Conservation (phyloP, 2,113 vertebrate genomes). For the Caranx ignobilis region DNA sequence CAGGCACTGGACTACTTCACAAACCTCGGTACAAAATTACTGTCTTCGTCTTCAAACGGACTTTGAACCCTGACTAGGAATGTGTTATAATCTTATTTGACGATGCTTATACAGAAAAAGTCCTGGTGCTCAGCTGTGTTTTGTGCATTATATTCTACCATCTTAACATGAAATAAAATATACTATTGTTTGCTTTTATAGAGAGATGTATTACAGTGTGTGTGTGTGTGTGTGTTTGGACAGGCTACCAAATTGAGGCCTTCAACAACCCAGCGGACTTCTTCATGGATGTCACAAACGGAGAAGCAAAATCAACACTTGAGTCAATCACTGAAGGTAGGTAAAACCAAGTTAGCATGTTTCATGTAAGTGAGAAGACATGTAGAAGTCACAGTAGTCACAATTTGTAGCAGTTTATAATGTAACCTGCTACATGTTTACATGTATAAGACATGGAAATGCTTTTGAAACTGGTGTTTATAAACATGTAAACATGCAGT, state of each 20-base stretch:
- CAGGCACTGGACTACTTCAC: constrained; percentile 80
- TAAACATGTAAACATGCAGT: not conserved
- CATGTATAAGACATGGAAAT: not conserved
- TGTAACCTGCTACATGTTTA: not conserved
- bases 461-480: not conserved
- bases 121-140: not conserved
- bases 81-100: not conserved
- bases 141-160: not conserved
- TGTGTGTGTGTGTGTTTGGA: constrained; percentile 8
- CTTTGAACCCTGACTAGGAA: not conserved
- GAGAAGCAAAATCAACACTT: constrained; percentile 68
- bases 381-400: not conserved
- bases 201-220: not conserved
- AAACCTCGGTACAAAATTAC: constrained; percentile 65
- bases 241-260: constrained; percentile 84
- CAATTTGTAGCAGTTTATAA: not conserved
- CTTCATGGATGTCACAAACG: constrained; percentile 86
- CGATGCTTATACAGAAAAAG: not conserved
- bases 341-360: not conserved
- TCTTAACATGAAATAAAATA: not conserved
- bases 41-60: not conserved
- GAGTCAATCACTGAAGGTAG: constrained; percentile 40
- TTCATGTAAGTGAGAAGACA: not conserved
- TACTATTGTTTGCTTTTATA: not conserved
- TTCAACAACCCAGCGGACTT: constrained; percentile 87